Evolutionary conservation across 2,888 invertebrate genomes (phyloP).

Genomic region (Monoplex corrugatus): DNA sequence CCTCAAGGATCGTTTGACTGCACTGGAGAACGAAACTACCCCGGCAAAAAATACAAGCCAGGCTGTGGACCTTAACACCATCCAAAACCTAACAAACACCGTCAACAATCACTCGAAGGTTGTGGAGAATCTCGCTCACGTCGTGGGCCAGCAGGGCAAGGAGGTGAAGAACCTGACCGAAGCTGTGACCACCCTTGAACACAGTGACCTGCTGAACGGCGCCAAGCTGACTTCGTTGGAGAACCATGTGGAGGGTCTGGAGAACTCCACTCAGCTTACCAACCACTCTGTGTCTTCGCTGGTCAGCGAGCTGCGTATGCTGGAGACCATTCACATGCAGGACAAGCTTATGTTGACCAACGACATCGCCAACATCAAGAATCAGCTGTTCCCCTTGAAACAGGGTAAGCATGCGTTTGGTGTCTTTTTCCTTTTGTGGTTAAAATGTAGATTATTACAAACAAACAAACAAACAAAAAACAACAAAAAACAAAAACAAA

Average conservation of each 20-base stretch:
- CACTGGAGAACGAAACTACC: background rate
- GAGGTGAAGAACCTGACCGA: conserved; percentile 1
- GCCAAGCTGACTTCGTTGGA: background rate
- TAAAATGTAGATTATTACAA: too few species aligned
- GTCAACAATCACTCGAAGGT: background rate
- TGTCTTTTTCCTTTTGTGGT: too few species aligned
- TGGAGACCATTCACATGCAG: conserved; percentile 27
- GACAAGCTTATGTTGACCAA: background rate
- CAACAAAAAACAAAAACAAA: too few species aligned
- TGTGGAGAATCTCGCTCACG: background rate
- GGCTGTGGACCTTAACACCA: background rate
- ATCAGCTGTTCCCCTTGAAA: background rate
- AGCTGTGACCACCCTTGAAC: background rate
- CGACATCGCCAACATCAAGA: background rate
- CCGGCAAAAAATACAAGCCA: background rate
- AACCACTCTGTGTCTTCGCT: background rate
- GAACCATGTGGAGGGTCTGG: background rate
- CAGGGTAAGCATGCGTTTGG: background rate
- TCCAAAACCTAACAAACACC: background rate
- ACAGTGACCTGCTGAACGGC: background rate
- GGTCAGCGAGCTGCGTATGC: background rate
- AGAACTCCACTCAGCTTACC: background rate
- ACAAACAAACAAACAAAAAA: too few species aligned
- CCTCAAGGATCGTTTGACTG: background rate
- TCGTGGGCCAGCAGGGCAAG: background rate